These are phyloP conservation scores for Lucifuga dentata DNA, from an alignment of 2,113 vertebrate species.

Conservation along the genomic window DNA sequence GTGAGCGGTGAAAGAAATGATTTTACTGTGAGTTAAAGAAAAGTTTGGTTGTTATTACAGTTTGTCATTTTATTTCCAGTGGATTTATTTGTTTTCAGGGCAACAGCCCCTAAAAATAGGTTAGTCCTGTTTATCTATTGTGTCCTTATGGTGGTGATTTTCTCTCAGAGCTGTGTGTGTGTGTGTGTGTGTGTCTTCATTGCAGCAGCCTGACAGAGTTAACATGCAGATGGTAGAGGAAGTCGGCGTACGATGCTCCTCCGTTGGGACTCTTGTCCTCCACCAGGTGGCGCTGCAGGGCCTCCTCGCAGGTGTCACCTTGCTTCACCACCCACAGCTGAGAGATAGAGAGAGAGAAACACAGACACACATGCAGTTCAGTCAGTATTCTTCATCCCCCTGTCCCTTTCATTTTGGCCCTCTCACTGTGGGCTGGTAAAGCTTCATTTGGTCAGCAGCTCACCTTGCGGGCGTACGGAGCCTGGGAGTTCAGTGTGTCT, in stretches of 20 bases:
- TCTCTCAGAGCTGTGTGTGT: not conserved
- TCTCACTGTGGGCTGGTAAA: too few relatives aligned
- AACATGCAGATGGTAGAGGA: conserved; percentile 84
- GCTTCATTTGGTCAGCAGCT: conserved; percentile 31
- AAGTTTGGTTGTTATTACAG: too few relatives aligned
- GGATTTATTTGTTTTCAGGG: too few relatives aligned
- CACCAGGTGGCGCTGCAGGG: conserved; percentile 81
- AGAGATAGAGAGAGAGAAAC: conserved; percentile 1
- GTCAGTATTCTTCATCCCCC: not conserved
- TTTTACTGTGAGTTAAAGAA: too few relatives aligned
- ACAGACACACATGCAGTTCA: not conserved
- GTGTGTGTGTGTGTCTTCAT: conserved; percentile 42
- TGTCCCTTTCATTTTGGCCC: too few relatives aligned
- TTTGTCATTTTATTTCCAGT: too few relatives aligned
- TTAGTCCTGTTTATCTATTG: too few relatives aligned
- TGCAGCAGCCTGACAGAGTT: conserved; percentile 78
- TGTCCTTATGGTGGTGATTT: too few relatives aligned
- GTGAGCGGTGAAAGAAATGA: not conserved
- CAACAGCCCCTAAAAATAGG: too few relatives aligned
- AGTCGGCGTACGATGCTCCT: conserved; percentile 84
- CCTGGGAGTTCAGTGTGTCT: conserved; percentile 55
- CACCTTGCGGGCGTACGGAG: conserved; percentile 71
- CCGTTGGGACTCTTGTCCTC: conserved; percentile 86
- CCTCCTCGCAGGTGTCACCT: conserved; percentile 81
- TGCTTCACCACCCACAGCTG: conserved; percentile 82